phyloP scores from a whole-genome alignment of 1,140 invertebrate species.

The Augochlora pura region DNA sequence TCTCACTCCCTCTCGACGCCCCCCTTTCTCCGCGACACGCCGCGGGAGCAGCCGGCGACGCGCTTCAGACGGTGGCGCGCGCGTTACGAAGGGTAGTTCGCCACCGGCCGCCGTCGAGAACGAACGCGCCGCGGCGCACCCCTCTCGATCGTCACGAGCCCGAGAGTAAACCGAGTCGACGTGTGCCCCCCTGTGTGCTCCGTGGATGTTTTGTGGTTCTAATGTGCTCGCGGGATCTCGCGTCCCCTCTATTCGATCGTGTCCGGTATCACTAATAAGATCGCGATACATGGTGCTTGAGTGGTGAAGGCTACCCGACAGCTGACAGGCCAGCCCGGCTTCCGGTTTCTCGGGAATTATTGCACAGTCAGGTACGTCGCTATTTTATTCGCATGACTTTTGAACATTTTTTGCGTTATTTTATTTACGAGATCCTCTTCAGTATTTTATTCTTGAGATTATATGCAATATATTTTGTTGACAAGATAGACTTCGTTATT shows the following conservation, averaged over 20 bases:
- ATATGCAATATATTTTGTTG: no score
- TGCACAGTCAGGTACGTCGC: background rate
- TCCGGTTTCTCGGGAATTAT: background rate
- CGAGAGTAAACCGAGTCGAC: no score
- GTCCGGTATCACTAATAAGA: background rate
- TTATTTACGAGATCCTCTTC: no score
- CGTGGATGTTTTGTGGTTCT: conserved; percentile 16
- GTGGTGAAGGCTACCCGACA: background rate
- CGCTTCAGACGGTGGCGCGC: conserved; percentile 61
- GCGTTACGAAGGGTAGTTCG: conserved; percentile 73
- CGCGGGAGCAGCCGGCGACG: background rate
- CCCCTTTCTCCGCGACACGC: background rate
- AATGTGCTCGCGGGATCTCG: background rate
- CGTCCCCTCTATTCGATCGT: background rate
- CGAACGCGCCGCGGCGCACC: conserved; percentile 29
- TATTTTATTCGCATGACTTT: no score
- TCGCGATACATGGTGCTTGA: conserved; percentile 18
- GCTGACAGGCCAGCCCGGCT: background rate
- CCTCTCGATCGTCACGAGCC: background rate
- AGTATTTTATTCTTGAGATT: no score
- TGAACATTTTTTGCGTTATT: no score
- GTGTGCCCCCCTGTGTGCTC: conserved; percentile 5
- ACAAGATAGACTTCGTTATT: no score
- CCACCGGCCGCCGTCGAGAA: conserved; percentile 65
- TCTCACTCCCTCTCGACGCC: no score